phyloP scores from a whole-genome alignment of 2,888 invertebrate species.

The Hydriomena furcata region DNA sequence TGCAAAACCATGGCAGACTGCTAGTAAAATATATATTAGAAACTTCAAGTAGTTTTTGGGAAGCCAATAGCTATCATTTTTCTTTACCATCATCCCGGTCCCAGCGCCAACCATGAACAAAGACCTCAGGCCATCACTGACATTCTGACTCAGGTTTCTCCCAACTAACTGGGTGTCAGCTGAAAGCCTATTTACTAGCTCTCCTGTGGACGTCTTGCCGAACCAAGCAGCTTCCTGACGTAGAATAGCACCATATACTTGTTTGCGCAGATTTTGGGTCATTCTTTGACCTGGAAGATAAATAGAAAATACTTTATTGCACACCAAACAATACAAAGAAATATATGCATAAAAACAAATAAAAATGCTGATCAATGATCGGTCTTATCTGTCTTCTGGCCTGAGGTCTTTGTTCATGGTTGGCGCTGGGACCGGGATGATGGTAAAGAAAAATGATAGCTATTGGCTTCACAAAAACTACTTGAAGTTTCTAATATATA shows the following conservation, averaged over 20 bases:
- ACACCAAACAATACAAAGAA: too few species aligned
- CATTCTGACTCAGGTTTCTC: constrained; percentile 94
- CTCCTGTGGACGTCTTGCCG: constrained; percentile 94
- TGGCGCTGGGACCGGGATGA: constrained; percentile 94
- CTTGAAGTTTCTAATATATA: too few species aligned
- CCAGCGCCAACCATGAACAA: constrained; percentile 93
- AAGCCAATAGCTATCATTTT: too few species aligned
- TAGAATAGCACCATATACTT: constrained; percentile 91
- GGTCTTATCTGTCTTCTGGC: too few species aligned
- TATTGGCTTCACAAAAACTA: too few species aligned
- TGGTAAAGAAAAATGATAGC: too few species aligned
- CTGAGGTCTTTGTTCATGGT: constrained; percentile 94
- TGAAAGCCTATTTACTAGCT: constrained; percentile 94
- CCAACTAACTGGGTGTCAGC: constrained; percentile 97
- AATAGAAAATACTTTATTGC: too few species aligned
- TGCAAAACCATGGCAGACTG: too few species aligned
- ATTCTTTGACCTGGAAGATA: constrained; percentile 90
- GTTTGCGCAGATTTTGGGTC: constrained; percentile 90
- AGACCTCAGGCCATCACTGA: constrained; percentile 96
- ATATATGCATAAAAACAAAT: too few species aligned
- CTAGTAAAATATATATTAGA: too few species aligned
- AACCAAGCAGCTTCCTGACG: constrained; percentile 96
- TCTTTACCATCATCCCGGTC: constrained; percentile 97
- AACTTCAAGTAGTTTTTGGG: too few species aligned
- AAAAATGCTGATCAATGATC: too few species aligned